phyloP scores from a whole-genome alignment of 2,113 vertebrate species.

The Dipodomys ordii region DNA sequence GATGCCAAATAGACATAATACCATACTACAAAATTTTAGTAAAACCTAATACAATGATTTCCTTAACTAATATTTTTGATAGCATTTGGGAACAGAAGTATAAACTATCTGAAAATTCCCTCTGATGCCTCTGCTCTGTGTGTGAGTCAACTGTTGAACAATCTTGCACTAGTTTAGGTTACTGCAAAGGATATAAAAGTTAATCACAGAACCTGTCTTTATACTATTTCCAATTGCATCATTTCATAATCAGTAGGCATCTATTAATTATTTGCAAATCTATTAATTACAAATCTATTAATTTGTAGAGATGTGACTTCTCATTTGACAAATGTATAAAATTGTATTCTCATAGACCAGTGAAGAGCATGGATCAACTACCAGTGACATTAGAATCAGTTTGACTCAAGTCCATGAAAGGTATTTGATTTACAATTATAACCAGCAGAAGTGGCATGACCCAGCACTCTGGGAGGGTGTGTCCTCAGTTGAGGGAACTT shows the following conservation, averaged over 20 bases:
- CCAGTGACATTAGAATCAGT: background rate
- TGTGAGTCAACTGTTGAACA: background rate
- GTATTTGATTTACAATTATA: background rate
- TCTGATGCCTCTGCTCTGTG: background rate
- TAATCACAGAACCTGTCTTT: conserved; percentile 11
- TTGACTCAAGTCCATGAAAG: background rate
- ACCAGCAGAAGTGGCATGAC: background rate
- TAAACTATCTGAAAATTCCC: background rate
- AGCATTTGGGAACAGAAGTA: background rate
- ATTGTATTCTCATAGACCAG: background rate
- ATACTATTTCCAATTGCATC: background rate
- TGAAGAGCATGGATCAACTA: background rate
- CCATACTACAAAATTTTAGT: background rate
- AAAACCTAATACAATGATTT: background rate
- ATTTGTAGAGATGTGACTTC: conserved; percentile 3
- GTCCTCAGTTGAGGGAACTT: background rate
- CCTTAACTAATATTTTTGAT: background rate
- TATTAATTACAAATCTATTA: too few relatives aligned
- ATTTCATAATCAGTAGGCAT: background rate
- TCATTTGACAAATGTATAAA: background rate
- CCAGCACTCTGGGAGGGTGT: conserved; percentile 12
- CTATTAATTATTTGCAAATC: background rate
- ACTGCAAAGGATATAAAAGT: background rate
- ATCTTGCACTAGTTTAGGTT: background rate
- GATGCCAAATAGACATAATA: background rate